phyloP scores from a whole-genome alignment of 2,113 vertebrate genomes.

The Eclectus roratus region DNA sequence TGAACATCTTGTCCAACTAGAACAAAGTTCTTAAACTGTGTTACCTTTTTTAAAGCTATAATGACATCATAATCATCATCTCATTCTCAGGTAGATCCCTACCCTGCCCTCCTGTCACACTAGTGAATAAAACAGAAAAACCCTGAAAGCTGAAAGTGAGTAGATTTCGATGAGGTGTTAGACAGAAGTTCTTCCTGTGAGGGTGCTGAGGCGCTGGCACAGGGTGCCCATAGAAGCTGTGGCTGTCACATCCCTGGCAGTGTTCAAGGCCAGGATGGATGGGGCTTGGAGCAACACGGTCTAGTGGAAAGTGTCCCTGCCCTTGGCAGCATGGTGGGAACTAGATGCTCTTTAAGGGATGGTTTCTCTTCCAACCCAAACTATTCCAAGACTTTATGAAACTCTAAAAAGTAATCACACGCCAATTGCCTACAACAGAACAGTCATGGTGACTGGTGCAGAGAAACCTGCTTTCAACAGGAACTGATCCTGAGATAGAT shows the following conservation, averaged over 20 bases:
- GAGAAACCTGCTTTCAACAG: neutral
- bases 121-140: neutral
- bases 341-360: neutral
- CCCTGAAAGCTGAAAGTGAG: neutral
- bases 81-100: neutral
- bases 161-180: neutral
- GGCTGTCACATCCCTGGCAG: neutral
- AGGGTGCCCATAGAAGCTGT: neutral
- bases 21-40: too few species aligned
- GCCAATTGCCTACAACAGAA: neutral
- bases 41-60: neutral
- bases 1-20: neutral
- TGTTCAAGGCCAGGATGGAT: neutral
- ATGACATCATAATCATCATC: neutral
- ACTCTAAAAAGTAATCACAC: neutral
- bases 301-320: neutral
- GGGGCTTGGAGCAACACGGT: neutral
- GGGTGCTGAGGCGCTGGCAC: neutral
- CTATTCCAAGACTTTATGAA: neutral
- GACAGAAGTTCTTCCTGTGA: neutral
- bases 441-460: fast-evolving
- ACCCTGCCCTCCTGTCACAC: neutral
- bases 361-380: neutral
- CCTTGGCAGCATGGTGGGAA: neutral
- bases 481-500: neutral